Evolutionary conservation across 2,113 vertebrate species (phyloP), one percentile per base, ranked within the genome.

Genomic region (Dipodomys spectabilis): DNA sequence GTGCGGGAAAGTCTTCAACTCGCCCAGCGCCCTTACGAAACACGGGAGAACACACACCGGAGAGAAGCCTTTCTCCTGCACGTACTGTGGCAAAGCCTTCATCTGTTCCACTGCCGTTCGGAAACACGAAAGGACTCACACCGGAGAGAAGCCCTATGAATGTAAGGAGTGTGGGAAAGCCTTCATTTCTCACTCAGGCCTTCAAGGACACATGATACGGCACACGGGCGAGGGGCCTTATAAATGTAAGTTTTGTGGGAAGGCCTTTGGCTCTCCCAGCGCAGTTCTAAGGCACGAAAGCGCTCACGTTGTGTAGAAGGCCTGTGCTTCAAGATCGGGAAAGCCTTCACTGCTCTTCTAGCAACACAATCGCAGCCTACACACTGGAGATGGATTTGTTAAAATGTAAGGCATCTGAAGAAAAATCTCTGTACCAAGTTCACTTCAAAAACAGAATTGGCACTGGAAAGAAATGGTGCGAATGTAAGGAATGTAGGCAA

Each of bases 1-100:
- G 11, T 98, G 98, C 30, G 98, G 98, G 0, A 98, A 98, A 95
- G 97, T 97, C 93, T 98, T 98, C 71, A 97, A 96, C 44, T 95
- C 49, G 3, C 94, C 86, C 30, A 81, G 90, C 22, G 77, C 91
- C 0, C 84, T 87, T 23, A 30, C 25, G 8, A 92, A 85, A 27
- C 86, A 92, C 2, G 91, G 53, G 30, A n/a, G 82, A 4, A 86
- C 75, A 22, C 94, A 95, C 64, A 90, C 86, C 0, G 93, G 88
- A 32, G 88, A 94, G 82, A 94, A 86, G 23, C 93, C 82, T 1
- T 94, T 69, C 20, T n/a, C 78, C 6, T 96, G 93, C 49, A 77
- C 77, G 25, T 82, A 88, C 6, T 96, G 95, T 45, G 91, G 88
- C 5, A 95, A 93, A 23, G 80, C 39, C 15, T 87, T 95, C 84